Conservation (phyloP, 2,113 vertebrate species). For the Hippocampus comes region DNA sequence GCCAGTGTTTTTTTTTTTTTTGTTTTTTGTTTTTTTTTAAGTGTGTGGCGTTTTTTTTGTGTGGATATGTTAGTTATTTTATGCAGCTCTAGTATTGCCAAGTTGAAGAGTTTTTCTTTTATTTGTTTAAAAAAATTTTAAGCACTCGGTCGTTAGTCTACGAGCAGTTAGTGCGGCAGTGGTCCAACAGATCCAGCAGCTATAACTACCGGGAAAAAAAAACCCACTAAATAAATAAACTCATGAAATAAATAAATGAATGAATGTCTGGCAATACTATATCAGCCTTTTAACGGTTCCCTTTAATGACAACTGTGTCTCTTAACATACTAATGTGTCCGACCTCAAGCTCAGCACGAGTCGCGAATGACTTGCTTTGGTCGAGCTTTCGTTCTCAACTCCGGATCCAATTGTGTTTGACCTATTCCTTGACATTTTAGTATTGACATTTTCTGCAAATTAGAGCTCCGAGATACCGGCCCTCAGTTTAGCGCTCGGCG, state of each 20-base stretch:
- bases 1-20: no score
- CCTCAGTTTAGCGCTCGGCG: conserved; percentile 53
- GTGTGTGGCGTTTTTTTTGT: no score
- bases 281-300: conserved; percentile 18
- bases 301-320: conserved; percentile 31
- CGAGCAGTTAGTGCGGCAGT: neutral
- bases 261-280: neutral
- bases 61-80: no score
- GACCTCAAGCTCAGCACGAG: conserved; percentile 27
- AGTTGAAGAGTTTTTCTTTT: no score
- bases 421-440: conserved; percentile 73
- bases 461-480: conserved; percentile 59
- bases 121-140: no score
- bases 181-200: no score
- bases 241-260: neutral
- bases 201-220: no score
- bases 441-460: conserved; percentile 75
- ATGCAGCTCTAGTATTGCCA: no score
- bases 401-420: conserved; percentile 58
- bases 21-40: no score
- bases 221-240: neutral
- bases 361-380: conserved; percentile 36
- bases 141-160: neutral
- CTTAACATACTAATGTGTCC: conserved; percentile 48
- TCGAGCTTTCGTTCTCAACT: conserved; percentile 39